A percentile compares a stretch with the other conserved stretches of the same genome.
Evolutionary conservation across 2,888 invertebrate species (phyloP).

Genomic region (Rhamnusium bicolor): DNA sequence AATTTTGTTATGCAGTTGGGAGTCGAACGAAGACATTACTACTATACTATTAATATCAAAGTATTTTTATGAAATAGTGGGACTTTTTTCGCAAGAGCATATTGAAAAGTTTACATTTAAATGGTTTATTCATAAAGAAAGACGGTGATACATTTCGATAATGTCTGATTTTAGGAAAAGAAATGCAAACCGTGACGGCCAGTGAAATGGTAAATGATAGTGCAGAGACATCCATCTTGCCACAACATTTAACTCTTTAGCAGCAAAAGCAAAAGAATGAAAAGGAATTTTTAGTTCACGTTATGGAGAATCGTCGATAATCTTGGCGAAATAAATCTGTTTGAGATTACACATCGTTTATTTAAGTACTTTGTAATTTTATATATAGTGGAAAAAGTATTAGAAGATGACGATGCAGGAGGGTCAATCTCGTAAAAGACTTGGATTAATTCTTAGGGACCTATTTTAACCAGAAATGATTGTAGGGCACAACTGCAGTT

Average conservation of each 20-base stretch:
- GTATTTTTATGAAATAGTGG: no score
- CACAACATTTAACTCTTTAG: conserved; percentile 14
- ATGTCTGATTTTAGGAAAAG: background rate
- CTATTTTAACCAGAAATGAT: no score
- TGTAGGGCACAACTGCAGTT: no score
- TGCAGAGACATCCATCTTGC: conserved; percentile 7
- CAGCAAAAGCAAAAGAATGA: conserved; percentile 2
- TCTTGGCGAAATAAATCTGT: background rate
- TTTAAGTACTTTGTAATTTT: background rate
- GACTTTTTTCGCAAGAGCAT: no score
- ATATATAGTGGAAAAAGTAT: background rate
- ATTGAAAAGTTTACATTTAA: background rate
- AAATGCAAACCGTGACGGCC: conserved; percentile 4
- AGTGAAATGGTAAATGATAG: conserved; percentile 6
- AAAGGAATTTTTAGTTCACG: background rate
- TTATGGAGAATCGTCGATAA: background rate
- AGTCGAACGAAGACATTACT: no score
- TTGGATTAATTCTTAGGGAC: no score
- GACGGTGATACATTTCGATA: conserved; percentile 2
- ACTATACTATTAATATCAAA: no score
- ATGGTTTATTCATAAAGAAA: background rate
- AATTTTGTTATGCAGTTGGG: no score
- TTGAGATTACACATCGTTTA: background rate
- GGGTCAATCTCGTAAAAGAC: no score
- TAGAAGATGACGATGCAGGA: background rate